Evolutionary conservation across 2,113 vertebrate species (phyloP).

Genomic region (Meriones unguiculatus): DNA sequence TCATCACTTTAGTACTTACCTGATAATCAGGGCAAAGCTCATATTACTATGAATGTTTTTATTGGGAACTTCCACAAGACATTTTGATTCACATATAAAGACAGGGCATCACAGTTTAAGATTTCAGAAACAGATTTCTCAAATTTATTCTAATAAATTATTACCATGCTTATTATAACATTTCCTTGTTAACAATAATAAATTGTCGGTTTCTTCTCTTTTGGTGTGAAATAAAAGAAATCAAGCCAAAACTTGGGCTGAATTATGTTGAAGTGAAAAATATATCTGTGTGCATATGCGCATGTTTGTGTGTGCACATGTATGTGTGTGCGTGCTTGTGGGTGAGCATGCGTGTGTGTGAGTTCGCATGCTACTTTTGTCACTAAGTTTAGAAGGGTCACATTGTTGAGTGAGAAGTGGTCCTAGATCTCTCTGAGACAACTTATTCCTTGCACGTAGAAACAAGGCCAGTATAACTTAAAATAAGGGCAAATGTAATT

Average conservation of each 20-base stretch:
- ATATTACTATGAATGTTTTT: background rate
- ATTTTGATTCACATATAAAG: background rate
- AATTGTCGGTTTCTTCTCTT: background rate
- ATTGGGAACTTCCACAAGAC: background rate
- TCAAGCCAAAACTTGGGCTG: background rate
- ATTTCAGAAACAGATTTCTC: constrained; percentile 22
- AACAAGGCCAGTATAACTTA: constrained; percentile 44
- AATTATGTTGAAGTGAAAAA: constrained; percentile 9
- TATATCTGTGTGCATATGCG: background rate
- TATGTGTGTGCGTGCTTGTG: background rate
- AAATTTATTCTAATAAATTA: constrained; percentile 57
- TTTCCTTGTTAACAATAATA: background rate
- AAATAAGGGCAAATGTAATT: constrained; percentile 35
- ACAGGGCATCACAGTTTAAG: background rate
- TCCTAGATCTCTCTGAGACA: background rate
- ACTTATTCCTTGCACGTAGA: background rate
- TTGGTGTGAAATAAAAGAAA: constrained; percentile 40
- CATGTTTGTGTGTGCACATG: background rate
- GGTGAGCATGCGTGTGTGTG: background rate
- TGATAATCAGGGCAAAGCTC: background rate
- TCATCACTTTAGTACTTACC: background rate
- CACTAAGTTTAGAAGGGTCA: constrained; percentile 14
- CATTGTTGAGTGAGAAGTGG: background rate
- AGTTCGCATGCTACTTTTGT: background rate
- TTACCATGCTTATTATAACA: background rate